Evolutionary conservation across 2,888 invertebrate species (phyloP).

Genomic region (Aphelenchoides bicaudatus): DNA sequence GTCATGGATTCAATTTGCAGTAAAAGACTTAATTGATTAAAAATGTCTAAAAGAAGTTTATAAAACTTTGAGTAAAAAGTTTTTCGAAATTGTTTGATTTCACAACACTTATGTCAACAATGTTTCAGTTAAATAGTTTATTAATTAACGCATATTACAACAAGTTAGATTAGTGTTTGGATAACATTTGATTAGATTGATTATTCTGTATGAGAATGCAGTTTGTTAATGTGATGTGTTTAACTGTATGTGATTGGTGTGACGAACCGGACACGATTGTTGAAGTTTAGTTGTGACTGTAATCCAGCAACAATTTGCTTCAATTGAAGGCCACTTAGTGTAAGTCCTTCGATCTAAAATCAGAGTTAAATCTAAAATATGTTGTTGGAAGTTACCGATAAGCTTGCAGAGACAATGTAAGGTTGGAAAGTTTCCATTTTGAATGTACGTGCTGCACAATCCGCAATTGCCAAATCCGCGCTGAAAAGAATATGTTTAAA

Average conservation of each 20-base stretch:
- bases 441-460: slow-evolving; percentile 3
- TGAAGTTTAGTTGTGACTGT: slow-evolving; percentile 3
- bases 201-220: not conserved
- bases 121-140: not conserved
- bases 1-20: no score
- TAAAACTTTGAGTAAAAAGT: not conserved
- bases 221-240: not conserved
- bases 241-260: slow-evolving; percentile 9
- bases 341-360: slow-evolving; percentile 17
- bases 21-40: no score
- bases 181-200: not conserved
- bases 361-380: not conserved
- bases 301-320: slow-evolving; percentile 5
- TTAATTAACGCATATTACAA: slow-evolving; percentile 1
- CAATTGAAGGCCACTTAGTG: slow-evolving; percentile 13
- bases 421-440: slow-evolving; percentile 5
- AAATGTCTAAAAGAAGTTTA: no score
- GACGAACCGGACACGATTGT: slow-evolving; percentile 13
- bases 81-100: not conserved
- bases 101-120: not conserved
- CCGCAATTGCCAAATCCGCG: not conserved
- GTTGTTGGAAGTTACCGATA: slow-evolving; percentile 4
- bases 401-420: not conserved
- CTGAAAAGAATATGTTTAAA: not conserved
- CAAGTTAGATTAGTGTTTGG: not conserved